These are phyloP conservation scores for Ramphastos sulfuratus DNA, from an alignment of 2,113 vertebrate species.

Conservation along the genomic window DNA sequence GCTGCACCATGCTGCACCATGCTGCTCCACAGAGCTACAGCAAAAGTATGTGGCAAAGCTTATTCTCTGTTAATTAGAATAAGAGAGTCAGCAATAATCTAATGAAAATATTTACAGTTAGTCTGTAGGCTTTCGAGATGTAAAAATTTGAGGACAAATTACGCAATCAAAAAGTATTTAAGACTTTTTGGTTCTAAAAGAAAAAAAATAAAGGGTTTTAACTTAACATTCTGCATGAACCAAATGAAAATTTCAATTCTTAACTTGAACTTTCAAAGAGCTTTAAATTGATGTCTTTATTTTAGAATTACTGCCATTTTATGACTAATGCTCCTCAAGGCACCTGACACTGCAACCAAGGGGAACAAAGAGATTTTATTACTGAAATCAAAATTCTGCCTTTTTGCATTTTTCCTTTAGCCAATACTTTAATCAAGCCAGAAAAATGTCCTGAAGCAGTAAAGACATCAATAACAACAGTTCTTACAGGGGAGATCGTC, in stretches of 20 bases:
- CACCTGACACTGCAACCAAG: not conserved
- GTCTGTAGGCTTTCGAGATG: not conserved
- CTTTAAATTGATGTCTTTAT: not conserved
- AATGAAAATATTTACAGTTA: not conserved
- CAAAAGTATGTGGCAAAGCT: not conserved
- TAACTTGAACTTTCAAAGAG: not conserved
- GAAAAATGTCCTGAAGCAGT: not conserved
- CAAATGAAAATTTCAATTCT: not conserved
- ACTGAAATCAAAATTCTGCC: not conserved
- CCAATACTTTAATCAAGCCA: not conserved
- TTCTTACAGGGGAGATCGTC: not conserved
- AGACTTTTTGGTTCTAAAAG: not conserved
- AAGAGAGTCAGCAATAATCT: not conserved
- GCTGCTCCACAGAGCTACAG: not conserved
- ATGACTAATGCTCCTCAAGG: not conserved
- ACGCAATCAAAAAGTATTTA: not conserved
- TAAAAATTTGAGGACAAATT: not conserved
- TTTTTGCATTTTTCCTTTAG: not conserved
- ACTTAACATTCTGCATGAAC: not conserved
- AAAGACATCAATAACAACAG: not conserved
- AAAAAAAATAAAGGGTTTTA: not conserved
- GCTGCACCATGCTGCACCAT: not conserved
- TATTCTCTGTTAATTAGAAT: not conserved
- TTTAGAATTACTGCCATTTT: not conserved
- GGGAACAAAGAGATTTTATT: not conserved